Evolutionary conservation across 2,113 vertebrate species (phyloP), one percentile per base, ranked within the genome.

Genomic region (Microcebus jonahi): DNA sequence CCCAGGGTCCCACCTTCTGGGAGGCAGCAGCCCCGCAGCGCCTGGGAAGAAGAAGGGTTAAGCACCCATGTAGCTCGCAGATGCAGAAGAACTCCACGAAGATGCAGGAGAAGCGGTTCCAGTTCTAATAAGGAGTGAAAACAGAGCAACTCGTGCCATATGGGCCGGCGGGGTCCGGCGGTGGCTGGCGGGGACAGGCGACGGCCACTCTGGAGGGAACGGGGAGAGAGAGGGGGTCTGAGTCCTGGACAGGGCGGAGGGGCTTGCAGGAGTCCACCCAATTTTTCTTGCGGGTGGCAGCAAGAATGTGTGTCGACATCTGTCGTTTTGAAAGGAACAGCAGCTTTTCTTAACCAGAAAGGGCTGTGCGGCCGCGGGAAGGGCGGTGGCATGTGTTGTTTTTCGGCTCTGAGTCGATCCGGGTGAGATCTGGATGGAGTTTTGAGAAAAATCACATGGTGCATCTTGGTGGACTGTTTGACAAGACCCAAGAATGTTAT

Each of bases 131-230:
- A 98, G 98, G 95, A 98, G 91, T 20, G 79, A 97, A 96, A 61
- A 94, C 27, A 0, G 89, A 95, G 97, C 98, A 98, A 98, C 98
- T 98, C 50, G 1, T 98, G 98, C 98, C 98, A 98, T 98, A 97
- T 98, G 98, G 76, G 97, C 31, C 48, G n/a, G 34, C 0, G 50
- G 50, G 50, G 50, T 13, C 50, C 50, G 42, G 42, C 42, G 6
- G 42, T 0, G 0, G 70, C 94, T 80, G 87, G 95, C 90, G 6
- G 70, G 15, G 91, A 95, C 96, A 86, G 96, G 48, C 10, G 48
- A 91, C 96, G 70, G 95, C 61, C 34, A 4, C 95, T 95, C 70
- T 73, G 53, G 70, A 98, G 87, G 92, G 81, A n/a, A 8, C 18
- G 4, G 48, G 20, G 93, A 95, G 91, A 29, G 31, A n/a, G 31